Base-by-base conservation (phyloP, 2,888 invertebrate species). In the Caenorhabditis becei region DNA sequence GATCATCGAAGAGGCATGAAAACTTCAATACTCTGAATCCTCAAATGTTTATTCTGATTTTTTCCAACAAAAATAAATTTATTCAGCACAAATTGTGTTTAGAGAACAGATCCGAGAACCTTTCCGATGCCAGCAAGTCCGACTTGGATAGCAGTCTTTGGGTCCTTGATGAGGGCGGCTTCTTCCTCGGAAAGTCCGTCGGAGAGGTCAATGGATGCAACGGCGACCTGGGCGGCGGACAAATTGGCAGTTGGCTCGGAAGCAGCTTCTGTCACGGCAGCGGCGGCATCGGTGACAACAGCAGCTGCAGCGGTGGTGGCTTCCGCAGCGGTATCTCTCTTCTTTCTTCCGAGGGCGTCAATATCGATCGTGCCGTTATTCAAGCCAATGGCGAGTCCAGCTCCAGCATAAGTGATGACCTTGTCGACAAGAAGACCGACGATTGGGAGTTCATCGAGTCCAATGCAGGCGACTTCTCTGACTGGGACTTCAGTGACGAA, bases 401-500 rank as follows among this genome's bases (percentile, higher is more conserved):
- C 0, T 0, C 53, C 53, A 1, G 47, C n/a, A 11, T 20, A 4
- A 24, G 28, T 44, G 5, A 59, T 18, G 3, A 0, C 3, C 20
- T 28, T 8, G 11, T 71, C 78, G 11, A n/a, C n/a, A 10, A n/a
- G 0, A 0, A 74, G 16, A 14, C 74, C 74, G 24, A 75, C 23
- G 18, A 32, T 3, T 7, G 67, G 28, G 10, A 61, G 37, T n/a
- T 69, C 58, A n/a, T 69, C 63, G 18, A 74, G 7, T 37, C 80
- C 67, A 10, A 80, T 51, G 54, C 80, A 80, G 1, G 69, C 59
- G 28, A 79, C 16, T 35, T 72, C 54, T 10, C 58, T 56, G 2
- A 79, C 28, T 32, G 35, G 32, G n/a, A 24, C 49, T 7, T 49
- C 37, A 5, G 47, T 49, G 5, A 54, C 28, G 62, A 56, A 72